Evolutionary conservation across 2,888 invertebrate genomes (phyloP).

Genomic region (Syrista parreyssii): DNA sequence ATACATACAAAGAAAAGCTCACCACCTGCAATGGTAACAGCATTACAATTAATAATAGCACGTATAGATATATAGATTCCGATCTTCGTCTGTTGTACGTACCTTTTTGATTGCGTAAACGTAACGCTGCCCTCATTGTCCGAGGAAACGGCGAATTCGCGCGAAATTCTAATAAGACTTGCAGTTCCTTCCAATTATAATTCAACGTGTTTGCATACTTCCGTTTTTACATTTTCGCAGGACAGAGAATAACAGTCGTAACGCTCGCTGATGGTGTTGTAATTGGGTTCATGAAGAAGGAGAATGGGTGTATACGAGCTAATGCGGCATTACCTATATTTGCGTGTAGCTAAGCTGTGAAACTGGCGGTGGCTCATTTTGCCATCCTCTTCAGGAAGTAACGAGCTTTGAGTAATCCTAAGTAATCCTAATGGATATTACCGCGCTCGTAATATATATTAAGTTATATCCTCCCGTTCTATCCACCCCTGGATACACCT

Average conservation of each 20-base stretch:
- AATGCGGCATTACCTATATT: neutral
- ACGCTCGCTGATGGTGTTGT: neutral
- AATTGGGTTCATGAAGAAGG: neutral
- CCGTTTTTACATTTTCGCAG: neutral
- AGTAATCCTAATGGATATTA: slow-evolving; percentile 37
- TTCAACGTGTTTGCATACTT: neutral
- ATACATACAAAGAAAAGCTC: neutral
- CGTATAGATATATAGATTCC: neutral
- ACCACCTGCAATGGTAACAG: neutral
- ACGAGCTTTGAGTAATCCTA: slow-evolving; percentile 24
- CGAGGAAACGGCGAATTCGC: neutral
- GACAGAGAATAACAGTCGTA: neutral
- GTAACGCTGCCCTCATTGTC: too few relatives aligned
- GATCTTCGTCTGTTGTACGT: neutral
- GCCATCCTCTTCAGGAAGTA: slow-evolving; percentile 22
- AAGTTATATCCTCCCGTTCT: slow-evolving; percentile 2
- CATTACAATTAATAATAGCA: neutral
- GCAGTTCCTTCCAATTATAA: neutral
- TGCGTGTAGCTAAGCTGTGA: slow-evolving; percentile 1
- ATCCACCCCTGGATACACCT: slow-evolving; percentile 13
- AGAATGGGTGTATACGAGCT: neutral
- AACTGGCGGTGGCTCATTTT: slow-evolving; percentile 3
- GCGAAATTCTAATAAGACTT: neutral
- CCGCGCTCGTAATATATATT: slow-evolving; percentile 24
- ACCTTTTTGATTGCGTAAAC: too few relatives aligned